Evolutionary conservation across 2,113 vertebrate species (phyloP).

Genomic region (Rafetus swinhoei): DNA sequence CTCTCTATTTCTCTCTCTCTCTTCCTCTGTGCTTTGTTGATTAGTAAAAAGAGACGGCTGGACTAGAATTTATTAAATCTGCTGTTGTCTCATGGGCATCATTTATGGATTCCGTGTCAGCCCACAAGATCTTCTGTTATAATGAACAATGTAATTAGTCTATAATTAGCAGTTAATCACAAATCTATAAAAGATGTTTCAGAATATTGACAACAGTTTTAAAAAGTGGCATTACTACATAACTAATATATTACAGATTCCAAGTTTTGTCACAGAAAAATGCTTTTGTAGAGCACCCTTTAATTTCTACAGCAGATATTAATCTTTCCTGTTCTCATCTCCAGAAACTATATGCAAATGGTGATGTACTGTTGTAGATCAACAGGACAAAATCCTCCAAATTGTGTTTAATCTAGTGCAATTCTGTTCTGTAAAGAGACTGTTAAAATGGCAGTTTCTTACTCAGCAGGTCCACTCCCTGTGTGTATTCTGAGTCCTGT

Average conservation of each 20-base stretch:
- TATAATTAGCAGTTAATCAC: conserved; percentile 80
- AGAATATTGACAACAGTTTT: conserved; percentile 75
- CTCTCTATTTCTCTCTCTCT: neutral
- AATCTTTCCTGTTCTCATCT: conserved; percentile 18
- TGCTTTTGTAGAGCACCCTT: conserved; percentile 51
- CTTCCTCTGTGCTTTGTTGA: conserved; percentile 8
- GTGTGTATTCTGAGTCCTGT: neutral
- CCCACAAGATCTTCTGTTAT: conserved; percentile 60
- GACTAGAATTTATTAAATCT: conserved; percentile 46
- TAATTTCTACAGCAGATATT: conserved; percentile 62
- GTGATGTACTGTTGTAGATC: conserved; percentile 5
- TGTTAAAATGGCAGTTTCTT: neutral
- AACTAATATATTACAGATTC: conserved; percentile 73
- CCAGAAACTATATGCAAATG: conserved; percentile 7
- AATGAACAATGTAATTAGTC: conserved; percentile 76
- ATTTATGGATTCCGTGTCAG: conserved; percentile 72
- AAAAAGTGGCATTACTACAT: conserved; percentile 69
- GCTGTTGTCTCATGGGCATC: conserved; percentile 62
- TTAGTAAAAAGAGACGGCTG: conserved; percentile 54
- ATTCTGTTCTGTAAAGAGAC: neutral
- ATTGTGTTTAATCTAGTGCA: conserved; percentile 1
- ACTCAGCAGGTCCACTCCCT: neutral
- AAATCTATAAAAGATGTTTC: conserved; percentile 79
- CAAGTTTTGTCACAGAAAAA: conserved; percentile 65
- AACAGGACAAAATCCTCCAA: conserved; percentile 31